A percentile compares a stretch with the other conserved stretches of the same genome.
phyloP scores from a whole-genome alignment of 30 jellyfish, hydroid and myxozoan species.

The Turritopsis dohrnii region DNA sequence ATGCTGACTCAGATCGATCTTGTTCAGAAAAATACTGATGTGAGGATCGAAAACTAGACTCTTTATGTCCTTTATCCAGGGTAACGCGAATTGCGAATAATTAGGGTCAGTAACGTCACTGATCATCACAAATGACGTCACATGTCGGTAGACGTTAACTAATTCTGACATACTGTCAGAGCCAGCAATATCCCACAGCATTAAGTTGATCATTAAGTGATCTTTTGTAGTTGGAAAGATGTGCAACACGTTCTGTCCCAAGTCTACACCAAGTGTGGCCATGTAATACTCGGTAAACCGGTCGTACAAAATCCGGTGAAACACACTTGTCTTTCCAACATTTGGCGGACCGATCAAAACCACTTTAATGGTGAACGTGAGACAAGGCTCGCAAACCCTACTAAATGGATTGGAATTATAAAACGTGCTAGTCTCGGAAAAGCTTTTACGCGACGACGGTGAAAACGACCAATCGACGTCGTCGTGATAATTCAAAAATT shows the following conservation, averaged over 20 bases:
- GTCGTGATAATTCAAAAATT: neutral
- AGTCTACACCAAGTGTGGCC: constrained; percentile 81
- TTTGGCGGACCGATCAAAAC: constrained; percentile 58
- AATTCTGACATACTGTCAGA: constrained; percentile 43
- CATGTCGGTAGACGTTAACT: constrained; percentile 46
- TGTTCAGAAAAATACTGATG: constrained; percentile 55
- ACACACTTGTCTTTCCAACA: constrained; percentile 83
- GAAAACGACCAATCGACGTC: constrained; percentile 27
- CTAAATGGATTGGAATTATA: neutral
- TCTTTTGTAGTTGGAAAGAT: constrained; percentile 32
- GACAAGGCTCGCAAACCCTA: neutral
- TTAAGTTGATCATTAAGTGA: constrained; percentile 52
- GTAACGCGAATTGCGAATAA: constrained; percentile 13
- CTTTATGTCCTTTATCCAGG: constrained; percentile 50
- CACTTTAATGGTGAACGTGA: constrained; percentile 36
- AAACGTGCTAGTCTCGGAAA: neutral
- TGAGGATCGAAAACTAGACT: constrained; percentile 52
- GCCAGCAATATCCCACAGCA: constrained; percentile 85
- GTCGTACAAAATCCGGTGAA: constrained; percentile 83
- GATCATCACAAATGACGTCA: constrained; percentile 54
- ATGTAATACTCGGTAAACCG: constrained; percentile 60
- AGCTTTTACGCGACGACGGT: neutral
- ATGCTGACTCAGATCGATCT: constrained; percentile 48
- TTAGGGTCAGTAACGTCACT: constrained; percentile 36
- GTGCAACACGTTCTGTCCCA: constrained; percentile 53